Evolutionary conservation across 2,113 vertebrate species (phyloP).

Genomic region (Andinoacara biseriatus): DNA sequence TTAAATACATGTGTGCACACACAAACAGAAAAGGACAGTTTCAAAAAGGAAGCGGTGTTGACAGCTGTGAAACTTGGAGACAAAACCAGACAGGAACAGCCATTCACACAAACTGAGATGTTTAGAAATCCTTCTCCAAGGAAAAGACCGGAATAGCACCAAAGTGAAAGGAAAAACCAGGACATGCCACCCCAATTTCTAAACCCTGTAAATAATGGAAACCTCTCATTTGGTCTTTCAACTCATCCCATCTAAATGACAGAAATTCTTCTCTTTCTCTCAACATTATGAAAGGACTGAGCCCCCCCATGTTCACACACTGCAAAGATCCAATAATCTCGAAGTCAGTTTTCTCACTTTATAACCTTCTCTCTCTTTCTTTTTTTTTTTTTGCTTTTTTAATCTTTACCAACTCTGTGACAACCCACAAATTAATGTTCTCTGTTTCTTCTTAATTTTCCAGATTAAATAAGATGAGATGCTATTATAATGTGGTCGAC

Average conservation of each 20-base stretch:
- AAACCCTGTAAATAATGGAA: constrained; percentile 31
- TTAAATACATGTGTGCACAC: constrained; percentile 10
- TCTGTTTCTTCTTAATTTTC: not conserved
- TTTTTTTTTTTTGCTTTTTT: not conserved
- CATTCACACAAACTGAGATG: constrained; percentile 47
- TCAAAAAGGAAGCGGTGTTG: constrained; percentile 42
- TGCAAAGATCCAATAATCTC: not conserved
- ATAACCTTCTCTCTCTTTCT: not conserved
- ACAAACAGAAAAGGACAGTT: constrained; percentile 31
- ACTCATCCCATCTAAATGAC: constrained; percentile 15
- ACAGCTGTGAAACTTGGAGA: constrained; percentile 58
- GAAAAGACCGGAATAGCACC: constrained; percentile 49
- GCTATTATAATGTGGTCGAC: not conserved
- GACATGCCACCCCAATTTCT: constrained; percentile 12
- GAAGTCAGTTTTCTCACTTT: not conserved
- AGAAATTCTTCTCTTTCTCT: constrained; percentile 16
- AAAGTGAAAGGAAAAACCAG: constrained; percentile 34
- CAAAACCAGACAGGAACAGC: constrained; percentile 42
- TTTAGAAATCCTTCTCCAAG: constrained; percentile 51
- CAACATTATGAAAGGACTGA: not conserved
- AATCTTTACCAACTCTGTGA: not conserved
- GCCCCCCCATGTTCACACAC: not conserved
- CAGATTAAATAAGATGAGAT: not conserved
- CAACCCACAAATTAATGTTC: not conserved
- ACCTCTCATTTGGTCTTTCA: constrained; percentile 29